Evolutionary conservation across 2,797 vertebrate genomes (phyloP), one percentile per base, ranked within the genome.

Genomic region (Phrynocephalus vlangalii): DNA sequence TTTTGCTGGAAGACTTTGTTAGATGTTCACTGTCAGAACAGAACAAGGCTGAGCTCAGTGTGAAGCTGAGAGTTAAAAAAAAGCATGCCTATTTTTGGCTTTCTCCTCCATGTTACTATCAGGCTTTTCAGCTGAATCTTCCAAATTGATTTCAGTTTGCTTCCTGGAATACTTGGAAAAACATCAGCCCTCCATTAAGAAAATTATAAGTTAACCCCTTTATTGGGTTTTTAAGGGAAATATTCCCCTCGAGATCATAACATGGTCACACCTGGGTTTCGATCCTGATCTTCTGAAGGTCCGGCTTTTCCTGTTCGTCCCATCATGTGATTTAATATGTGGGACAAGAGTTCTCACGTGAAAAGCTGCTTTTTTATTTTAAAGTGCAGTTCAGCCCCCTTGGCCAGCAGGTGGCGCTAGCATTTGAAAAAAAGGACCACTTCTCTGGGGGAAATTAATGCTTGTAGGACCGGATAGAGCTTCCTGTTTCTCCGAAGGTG

Each of bases 161-260:
- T 94, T 92, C 71, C 91, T 93, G 90, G 88, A 92, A 94, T 79
- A 73, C n/a, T 86, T 81, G 79, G 83, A 56, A 84, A n/a, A 84
- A 38, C 15, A 77, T 86, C 86, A 90, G 48, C 86, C 91, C 92
- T 93, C 85, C 82, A 88, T 90, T 90, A 93, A 91, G 82, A 89
- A 93, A 92, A 89, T 28, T 6, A 8, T 1, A 73, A 16, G 50
- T 63, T 73, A 93, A 90, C 70, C 10, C 48, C 81, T 76, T 0
- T 44, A 10, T 63, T 26, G 5, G 5, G 0, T 1, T 88, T 33
- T 48, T 85, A 0, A 11, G 79, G 48, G n/a, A 83, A 10, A 50
- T 18, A 82, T 88, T 70, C 28, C 8, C 60, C 50, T 79, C 28
- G 67, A 92, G 90, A 71, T 1, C 1, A 56, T 26, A 9, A 52